Evolutionary conservation across 2,113 vertebrate genomes (phyloP).

Genomic region (Dermatemys mawii): DNA sequence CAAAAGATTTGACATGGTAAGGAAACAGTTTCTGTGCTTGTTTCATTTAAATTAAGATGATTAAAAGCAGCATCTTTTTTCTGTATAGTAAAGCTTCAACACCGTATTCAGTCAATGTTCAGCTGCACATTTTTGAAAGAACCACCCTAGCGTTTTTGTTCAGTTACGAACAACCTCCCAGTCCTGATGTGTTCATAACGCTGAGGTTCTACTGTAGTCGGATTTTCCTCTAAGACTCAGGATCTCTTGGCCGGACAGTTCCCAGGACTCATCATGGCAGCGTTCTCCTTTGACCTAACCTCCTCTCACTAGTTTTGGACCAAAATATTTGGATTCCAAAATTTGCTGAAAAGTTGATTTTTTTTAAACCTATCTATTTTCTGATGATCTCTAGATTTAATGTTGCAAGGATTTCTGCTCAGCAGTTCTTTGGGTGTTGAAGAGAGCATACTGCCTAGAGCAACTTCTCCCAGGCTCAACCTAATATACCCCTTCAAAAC

Average conservation of each 20-base stretch:
- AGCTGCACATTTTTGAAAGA: too few relatives aligned
- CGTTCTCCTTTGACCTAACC: neutral
- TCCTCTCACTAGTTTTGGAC: neutral
- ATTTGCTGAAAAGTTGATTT: neutral
- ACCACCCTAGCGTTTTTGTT: too few relatives aligned
- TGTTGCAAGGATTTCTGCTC: neutral
- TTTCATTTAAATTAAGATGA: too few relatives aligned
- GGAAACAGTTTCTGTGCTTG: too few relatives aligned
- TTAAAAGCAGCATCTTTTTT: too few relatives aligned
- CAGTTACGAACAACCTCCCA: too few relatives aligned
- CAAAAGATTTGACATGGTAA: too few relatives aligned
- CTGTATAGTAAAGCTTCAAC: too few relatives aligned
- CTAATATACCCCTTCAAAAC: neutral
- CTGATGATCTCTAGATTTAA: neutral
- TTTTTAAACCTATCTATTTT: neutral
- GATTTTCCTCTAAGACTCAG: accelerated
- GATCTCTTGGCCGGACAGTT: neutral
- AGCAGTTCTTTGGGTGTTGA: neutral
- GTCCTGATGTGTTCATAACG: too few relatives aligned
- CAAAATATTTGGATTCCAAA: too few relatives aligned
- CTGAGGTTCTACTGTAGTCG: neutral
- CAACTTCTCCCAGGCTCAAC: neutral
- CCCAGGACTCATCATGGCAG: neutral
- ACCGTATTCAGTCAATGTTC: too few relatives aligned
- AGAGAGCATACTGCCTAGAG: neutral